Evolutionary conservation across 2,113 vertebrate species (phyloP).

Genomic region (Macquaria australasica): DNA sequence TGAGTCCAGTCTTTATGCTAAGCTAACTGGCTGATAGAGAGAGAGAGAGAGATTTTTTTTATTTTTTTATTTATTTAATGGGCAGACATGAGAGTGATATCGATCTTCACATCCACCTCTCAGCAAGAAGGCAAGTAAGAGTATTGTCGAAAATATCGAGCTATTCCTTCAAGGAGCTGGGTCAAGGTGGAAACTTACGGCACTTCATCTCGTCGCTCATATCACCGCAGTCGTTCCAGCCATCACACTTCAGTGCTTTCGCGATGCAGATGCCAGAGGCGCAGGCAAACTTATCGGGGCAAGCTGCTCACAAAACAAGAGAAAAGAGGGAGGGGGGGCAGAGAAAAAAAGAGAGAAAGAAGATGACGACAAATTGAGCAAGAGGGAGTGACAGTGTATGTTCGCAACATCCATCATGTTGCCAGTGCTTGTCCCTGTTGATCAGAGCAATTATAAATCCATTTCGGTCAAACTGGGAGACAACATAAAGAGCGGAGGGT

Average conservation of each 20-base stretch:
- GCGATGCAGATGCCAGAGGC: constrained; percentile 77
- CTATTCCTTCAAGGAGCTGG: background rate
- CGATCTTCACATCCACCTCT: constrained; percentile 18
- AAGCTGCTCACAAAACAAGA: constrained; percentile 73
- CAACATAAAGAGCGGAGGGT: constrained; percentile 46
- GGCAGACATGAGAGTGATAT: constrained; percentile 20
- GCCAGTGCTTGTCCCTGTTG: constrained; percentile 57
- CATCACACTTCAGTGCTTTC: constrained; percentile 77
- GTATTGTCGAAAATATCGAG: background rate
- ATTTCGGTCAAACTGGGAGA: constrained; percentile 65
- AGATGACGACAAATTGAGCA: constrained; percentile 41
- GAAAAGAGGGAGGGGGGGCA: background rate
- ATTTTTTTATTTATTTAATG: background rate
- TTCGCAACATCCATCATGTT: constrained; percentile 63
- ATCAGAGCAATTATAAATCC: constrained; percentile 74
- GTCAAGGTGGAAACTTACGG: constrained; percentile 70
- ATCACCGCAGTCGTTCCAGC: constrained; percentile 87
- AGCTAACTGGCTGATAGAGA: constrained; percentile 11
- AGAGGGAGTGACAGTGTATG: constrained; percentile 54
- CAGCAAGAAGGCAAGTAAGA: background rate
- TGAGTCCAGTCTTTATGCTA: constrained; percentile 6
- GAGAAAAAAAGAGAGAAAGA: constrained; percentile 14
- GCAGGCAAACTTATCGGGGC: constrained; percentile 82
- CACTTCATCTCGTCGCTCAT: constrained; percentile 85
- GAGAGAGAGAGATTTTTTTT: too few relatives aligned